Base-by-base conservation (phyloP, 2,888 invertebrate genomes). In the Colostygia pectinataria region DNA sequence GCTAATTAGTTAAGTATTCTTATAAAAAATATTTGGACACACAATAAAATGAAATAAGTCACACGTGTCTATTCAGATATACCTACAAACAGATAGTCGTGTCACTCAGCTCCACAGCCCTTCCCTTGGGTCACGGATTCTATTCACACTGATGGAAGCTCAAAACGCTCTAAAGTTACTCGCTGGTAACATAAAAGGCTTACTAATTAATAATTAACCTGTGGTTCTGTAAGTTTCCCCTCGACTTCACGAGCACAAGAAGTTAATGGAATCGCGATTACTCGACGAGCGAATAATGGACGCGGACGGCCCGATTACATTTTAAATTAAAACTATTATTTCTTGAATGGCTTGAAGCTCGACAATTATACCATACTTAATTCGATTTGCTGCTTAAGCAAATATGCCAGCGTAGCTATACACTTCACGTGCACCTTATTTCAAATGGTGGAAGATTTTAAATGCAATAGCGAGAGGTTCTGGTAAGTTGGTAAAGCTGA, bases 241-340 rank as follows among this genome's bases (percentile, higher is more conserved):
- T 10, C 27, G 36, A 33, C 28, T 44, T 25, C 53, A 39, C 44
- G 18, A 28, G 15, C 52, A 43, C 36, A 33, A 37, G 29, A 18
- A 13, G 28, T 25, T 42, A 50, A 54, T 50, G 50, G 43, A 41
- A 27, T 23, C 34, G 28, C 48, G 39, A 37, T 37, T 32, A 33
- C 34, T 25, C 36, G 12, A 9, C 24, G 38, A 33, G 32, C 51
- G 48, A 13, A 9, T 42, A 37, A 39, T 42, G 46, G 31, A 14
- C 41, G 45, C 41, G 44, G 43, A 43, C 54, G 38, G 42, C 50
- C 36, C 46, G 39, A 44, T 48, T 59, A 60, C 64, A 56, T 53
- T 66, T 68, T 65, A 66, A 69, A 72, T 71, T 66, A 66, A 72
- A 64, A 55, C 61, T 65, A 67, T 64, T 66, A 65, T 69, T 60